phyloP scores from a whole-genome alignment of 2,888 invertebrate genomes.

The Lasioglossum lativentre region DNA sequence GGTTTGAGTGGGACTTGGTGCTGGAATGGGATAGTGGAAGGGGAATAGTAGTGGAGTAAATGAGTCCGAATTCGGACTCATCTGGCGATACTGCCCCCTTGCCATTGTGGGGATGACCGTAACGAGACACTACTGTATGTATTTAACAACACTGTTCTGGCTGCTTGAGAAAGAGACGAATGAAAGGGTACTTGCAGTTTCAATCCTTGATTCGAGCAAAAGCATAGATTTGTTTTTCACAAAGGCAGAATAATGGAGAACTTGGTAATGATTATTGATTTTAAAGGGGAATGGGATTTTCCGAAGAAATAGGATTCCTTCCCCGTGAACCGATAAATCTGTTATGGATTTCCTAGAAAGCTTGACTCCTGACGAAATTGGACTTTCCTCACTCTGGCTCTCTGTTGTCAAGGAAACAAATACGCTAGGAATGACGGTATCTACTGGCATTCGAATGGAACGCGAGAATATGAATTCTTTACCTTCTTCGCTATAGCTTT shows the following conservation, averaged over 20 bases:
- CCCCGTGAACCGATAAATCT: not conserved
- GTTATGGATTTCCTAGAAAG: not conserved
- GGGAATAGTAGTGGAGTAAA: no score
- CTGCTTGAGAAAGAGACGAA: no score
- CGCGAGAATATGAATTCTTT: not conserved
- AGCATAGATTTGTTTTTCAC: not conserved
- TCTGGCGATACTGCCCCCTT: no score
- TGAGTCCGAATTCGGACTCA: no score
- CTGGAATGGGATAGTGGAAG: no score
- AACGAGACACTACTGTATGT: no score
- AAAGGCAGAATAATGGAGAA: not conserved
- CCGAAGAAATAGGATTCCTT: not conserved
- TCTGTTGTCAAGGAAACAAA: not conserved
- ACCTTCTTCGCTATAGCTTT: not conserved
- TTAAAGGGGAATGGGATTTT: not conserved
- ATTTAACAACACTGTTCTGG: no score
- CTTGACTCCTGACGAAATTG: not conserved
- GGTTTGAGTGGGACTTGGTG: no score
- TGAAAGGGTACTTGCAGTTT: not conserved
- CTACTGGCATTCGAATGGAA: not conserved
- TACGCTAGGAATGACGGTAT: not conserved
- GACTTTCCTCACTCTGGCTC: not conserved
- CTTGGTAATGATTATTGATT: not conserved
- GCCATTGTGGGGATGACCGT: no score
- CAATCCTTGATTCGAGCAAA: not conserved